Evolutionary conservation across 2,113 vertebrate genomes (phyloP).

Genomic region (Clinocottus analis): DNA sequence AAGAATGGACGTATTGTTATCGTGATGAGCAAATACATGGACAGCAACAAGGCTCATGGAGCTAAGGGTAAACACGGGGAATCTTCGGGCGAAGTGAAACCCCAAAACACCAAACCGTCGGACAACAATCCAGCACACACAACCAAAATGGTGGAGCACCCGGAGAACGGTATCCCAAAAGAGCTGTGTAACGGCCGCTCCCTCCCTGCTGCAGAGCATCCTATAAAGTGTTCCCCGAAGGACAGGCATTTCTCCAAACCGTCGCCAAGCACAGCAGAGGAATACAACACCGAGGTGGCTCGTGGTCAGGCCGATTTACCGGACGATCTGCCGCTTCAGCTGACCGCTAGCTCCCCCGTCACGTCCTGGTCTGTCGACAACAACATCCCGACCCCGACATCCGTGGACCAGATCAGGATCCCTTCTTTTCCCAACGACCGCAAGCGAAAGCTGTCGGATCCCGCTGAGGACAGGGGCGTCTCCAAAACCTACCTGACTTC

Average conservation of each 20-base stretch:
- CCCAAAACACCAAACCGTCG: constrained; percentile 59
- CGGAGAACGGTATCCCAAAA: constrained; percentile 69
- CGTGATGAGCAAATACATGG: constrained; percentile 99
- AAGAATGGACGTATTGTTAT: constrained; percentile 98
- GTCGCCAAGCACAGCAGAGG: constrained; percentile 81
- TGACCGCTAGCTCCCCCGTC: constrained; percentile 87
- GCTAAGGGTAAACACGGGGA: constrained; percentile 92
- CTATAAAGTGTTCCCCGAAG: constrained; percentile 75
- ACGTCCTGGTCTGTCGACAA: constrained; percentile 81
- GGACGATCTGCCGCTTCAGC: constrained; percentile 87
- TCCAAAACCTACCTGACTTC: constrained; percentile 88
- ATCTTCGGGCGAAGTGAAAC: constrained; percentile 59
- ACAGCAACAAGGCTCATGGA: constrained; percentile 90
- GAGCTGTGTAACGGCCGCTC: constrained; percentile 69
- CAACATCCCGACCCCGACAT: constrained; percentile 54
- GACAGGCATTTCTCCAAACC: constrained; percentile 86
- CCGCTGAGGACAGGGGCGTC: constrained; percentile 79
- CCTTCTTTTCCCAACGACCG: constrained; percentile 79
- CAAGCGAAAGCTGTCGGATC: constrained; percentile 92
- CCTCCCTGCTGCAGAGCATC: constrained; percentile 71
- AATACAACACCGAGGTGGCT: constrained; percentile 79
- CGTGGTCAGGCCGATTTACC: constrained; percentile 75
- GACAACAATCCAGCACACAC: constrained; percentile 66
- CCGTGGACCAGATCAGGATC: constrained; percentile 79
- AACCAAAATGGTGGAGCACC: constrained; percentile 67